Evolutionary conservation across 2,113 vertebrate genomes (phyloP), one percentile per base, ranked within the genome.

Genomic region (Emydura subglobosa): DNA sequence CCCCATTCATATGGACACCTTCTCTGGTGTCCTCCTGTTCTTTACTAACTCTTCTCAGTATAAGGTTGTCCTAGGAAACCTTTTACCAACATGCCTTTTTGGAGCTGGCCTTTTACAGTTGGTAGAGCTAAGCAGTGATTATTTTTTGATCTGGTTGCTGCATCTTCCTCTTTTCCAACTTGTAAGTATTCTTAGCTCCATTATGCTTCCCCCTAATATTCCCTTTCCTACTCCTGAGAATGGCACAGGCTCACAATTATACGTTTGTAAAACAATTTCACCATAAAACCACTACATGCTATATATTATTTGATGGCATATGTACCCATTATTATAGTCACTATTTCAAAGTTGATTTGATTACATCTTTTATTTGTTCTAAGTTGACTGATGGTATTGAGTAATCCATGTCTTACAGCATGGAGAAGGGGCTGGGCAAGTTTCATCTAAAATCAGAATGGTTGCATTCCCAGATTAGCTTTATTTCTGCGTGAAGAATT

Each of bases 351-450:
- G 83, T 17, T 61, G 29, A 91, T 55, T 44, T 85, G 85, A 79
- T 86, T 89, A 78, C 72, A 7, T 85, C 22, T 96, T 96, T 88
- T 83, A 54, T 94, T 90, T 92, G 61, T 50, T 44, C 89, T 78
- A 92, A 87, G 34, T 25, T 93, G 12, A 82, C 61, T 92, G 83
- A 82, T 82, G 83, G 51, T 86, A 80, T 87, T 94, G 92, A 83
- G 49, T 95, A 83, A 90, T 84, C 90, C 76, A 65, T 34, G 29
- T 83, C 87, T 78, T 91, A 79, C 49, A 50, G 6, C 44, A 68
- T 91, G 39, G 39, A 39, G 39, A 39, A 39, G 39, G 39, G 39
- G 39, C 39, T 39, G 39, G 39, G 39, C 39, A 39, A 39, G 39
- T 39, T 39, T 39, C 39, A 39, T 39, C 39, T 39, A 94, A 93